These are phyloP conservation scores for Endotricha flammealis DNA, from an alignment of 2,888 invertebrate species.

Conservation along the genomic window DNA sequence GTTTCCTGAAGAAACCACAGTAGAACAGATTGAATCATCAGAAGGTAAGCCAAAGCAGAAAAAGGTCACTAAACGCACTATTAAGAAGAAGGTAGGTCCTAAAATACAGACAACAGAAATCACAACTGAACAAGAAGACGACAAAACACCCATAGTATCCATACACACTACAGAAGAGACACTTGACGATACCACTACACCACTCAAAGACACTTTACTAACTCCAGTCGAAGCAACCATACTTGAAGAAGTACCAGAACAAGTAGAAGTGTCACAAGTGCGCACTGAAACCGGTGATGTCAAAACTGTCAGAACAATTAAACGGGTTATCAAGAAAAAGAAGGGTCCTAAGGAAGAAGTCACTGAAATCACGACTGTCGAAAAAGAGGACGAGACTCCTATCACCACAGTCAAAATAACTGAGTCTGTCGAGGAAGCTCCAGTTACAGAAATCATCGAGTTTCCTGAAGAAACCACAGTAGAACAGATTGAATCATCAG, in stretches of 20 bases:
- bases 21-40: slow-evolving; percentile 32
- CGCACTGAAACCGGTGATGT: slow-evolving; percentile 44
- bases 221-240: slow-evolving; percentile 29
- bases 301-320: too few relatives aligned
- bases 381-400: too few relatives aligned
- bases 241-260: slow-evolving; percentile 34
- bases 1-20: slow-evolving; percentile 44
- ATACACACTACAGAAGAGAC: slow-evolving; percentile 16
- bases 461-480: too few relatives aligned
- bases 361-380: too few relatives aligned
- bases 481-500: slow-evolving; percentile 23
- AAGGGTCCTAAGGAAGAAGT: too few relatives aligned
- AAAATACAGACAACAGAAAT: slow-evolving; percentile 19
- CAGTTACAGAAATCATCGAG: too few relatives aligned
- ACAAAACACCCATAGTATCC: slow-evolving; percentile 12
- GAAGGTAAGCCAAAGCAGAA: slow-evolving; percentile 38
- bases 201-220: slow-evolving; percentile 13
- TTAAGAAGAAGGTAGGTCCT: slow-evolving; percentile 18
- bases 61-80: slow-evolving; percentile 18
- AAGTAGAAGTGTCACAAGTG: slow-evolving; percentile 51
- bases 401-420: too few relatives aligned
- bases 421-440: too few relatives aligned
- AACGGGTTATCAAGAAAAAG: too few relatives aligned
- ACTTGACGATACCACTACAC: slow-evolving; percentile 19
- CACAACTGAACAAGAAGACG: slow-evolving; percentile 17